Evolutionary conservation across 2,113 vertebrate genomes (phyloP).

Genomic region (Sylvia atricapilla): DNA sequence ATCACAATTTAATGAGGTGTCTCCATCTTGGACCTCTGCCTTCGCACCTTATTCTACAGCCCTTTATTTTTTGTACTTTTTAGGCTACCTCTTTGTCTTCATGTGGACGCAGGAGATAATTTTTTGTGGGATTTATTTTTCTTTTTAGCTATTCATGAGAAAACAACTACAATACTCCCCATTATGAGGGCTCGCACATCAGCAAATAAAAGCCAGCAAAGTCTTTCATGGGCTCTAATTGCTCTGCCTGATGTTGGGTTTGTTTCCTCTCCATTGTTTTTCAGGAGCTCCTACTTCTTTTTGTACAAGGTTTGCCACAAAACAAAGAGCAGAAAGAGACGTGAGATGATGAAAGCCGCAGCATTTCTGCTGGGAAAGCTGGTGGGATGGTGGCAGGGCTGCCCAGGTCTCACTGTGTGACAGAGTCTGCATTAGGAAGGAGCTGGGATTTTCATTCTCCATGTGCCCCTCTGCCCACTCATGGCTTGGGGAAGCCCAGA

Average conservation of each 20-base stretch:
- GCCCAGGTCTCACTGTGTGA: neutral
- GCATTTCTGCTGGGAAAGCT: neutral
- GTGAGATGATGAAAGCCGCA: neutral
- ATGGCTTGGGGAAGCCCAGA: rapidly evolving
- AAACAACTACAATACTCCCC: neutral
- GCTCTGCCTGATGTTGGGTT: neutral
- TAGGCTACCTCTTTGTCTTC: neutral
- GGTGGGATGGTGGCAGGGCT: neutral
- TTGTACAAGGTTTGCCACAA: neutral
- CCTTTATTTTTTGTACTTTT: neutral
- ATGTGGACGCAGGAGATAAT: neutral
- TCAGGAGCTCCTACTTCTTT: neutral
- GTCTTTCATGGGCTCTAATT: neutral
- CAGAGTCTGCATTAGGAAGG: neutral
- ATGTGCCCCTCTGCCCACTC: rapidly evolving
- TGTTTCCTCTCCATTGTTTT: neutral
- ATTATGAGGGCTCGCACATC: neutral
- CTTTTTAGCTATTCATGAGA: neutral
- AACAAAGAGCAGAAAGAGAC: neutral
- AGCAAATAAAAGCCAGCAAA: neutral
- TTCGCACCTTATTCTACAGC: neutral
- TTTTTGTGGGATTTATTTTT: neutral
- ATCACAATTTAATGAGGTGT: neutral
- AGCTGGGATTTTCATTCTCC: neutral
- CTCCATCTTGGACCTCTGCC: neutral